phyloP scores from a whole-genome alignment of 1,140 invertebrate species.

The Cotesia chilonis region DNA sequence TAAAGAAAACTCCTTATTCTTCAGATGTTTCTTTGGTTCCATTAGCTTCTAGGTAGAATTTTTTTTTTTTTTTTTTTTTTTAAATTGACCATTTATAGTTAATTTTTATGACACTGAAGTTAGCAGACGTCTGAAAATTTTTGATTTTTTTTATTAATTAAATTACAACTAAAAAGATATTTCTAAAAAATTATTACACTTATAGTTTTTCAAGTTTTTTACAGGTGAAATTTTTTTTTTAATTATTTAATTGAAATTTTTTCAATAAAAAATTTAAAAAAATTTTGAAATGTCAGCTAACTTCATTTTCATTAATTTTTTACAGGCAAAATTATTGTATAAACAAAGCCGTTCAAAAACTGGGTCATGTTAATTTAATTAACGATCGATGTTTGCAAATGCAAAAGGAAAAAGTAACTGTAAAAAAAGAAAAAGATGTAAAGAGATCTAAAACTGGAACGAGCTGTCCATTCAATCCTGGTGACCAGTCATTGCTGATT shows the following conservation, averaged over 20 bases:
- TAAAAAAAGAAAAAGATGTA: slow-evolving; percentile 70
- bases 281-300: too few species aligned
- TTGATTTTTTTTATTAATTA: too few species aligned
- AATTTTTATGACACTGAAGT: slow-evolving; percentile 18
- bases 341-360: slow-evolving; percentile 80
- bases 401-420: slow-evolving; percentile 75
- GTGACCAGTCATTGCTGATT: slow-evolving; percentile 70
- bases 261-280: too few species aligned
- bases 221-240: too few species aligned
- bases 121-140: too few species aligned
- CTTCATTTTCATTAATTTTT: slow-evolving; percentile 13
- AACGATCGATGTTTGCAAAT: slow-evolving; percentile 95
- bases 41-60: slow-evolving; percentile 77
- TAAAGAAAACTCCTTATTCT: slow-evolving; percentile 84
- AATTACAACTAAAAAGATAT: too few species aligned
- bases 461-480: slow-evolving; percentile 75
- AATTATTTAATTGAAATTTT: too few species aligned
- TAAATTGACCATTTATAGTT: slow-evolving; percentile 32
- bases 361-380: slow-evolving; percentile 83
- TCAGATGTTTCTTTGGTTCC: slow-evolving; percentile 79
- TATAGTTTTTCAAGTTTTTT: too few species aligned
- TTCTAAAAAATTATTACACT: too few species aligned
- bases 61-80: slow-evolving; percentile 25
- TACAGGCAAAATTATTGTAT: slow-evolving; percentile 88
- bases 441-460: slow-evolving; percentile 70